Base-by-base conservation (phyloP, 2,888 invertebrate genomes). In the Tuberolachnus salignus region DNA sequence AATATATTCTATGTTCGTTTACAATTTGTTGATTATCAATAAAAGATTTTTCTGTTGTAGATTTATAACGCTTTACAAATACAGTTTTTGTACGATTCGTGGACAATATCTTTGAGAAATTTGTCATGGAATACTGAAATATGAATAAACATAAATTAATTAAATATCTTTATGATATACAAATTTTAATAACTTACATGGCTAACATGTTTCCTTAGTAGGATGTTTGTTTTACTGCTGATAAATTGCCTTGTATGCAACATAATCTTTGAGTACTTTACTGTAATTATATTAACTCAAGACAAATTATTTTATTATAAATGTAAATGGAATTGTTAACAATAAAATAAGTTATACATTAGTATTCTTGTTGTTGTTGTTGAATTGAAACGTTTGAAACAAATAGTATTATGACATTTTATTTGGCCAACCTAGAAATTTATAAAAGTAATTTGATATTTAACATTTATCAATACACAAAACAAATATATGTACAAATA, bases 101-200 rank as follows among this genome's bases (percentile, higher is more conserved):
- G 21, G 63, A 42, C 16, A 73, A 23, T 63, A 63, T 13, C 13
- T 21, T 42, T 8, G 13, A 42, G 11, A 10, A 1, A n/a, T 44
- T 53, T 42, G 8, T 44, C 1, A 23, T 53, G 8, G 21, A 63
- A 42, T 23, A 21, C 73, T 73, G 21, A 23, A 23, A 63, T 11
- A 3, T 63, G 21, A 16, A 51, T 2, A 49, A n/a, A n/a, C 1
- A 61, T 16, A 21, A 23, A 19, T 46, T 13, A 72, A 49, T 10
- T 14, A 26, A 44, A 49, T 14, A 26, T 1, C 16, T 23, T 11
- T 9, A 19, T 26, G 23, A 16, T 0, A 46, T n/a, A 53, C 34
- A n/a, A 69, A 70, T 44, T 57, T 3, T 6, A 61, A 26, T 11
- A 61, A 72, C 49, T 72, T 49, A 3, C 72, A 14, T 26, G 49